Conservation (phyloP, 2,113 vertebrate species). For the Oncorhynchus clarkii region DNA sequence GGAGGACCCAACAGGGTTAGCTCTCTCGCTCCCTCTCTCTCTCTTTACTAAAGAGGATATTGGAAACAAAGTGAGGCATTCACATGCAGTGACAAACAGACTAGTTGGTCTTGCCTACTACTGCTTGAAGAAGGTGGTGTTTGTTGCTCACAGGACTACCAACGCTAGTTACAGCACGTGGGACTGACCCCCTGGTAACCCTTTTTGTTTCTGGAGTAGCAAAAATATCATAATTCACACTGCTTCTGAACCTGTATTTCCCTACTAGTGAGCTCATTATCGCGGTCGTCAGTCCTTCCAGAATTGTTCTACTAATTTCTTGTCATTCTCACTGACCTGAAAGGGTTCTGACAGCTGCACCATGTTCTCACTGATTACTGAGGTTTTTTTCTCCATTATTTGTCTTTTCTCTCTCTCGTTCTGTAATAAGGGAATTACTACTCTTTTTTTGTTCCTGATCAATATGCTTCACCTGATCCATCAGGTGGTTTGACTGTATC, state of each 20-base stretch:
- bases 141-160: too few species aligned
- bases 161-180: too few species aligned
- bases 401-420: neutral
- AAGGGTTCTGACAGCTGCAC: too few species aligned
- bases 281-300: neutral
- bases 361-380: neutral
- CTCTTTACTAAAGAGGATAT: too few species aligned
- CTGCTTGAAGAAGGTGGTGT: too few species aligned
- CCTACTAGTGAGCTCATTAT: conserved; percentile 16
- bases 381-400: neutral
- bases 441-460: neutral
- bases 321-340: too few species aligned
- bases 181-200: neutral
- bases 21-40: too few species aligned
- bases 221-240: too few species aligned
- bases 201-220: conserved; percentile 6
- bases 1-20: too few species aligned
- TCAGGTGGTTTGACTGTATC: neutral
- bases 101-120: too few species aligned
- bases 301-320: neutral
- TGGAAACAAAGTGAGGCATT: too few species aligned
- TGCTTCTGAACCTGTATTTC: neutral
- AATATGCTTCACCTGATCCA: neutral
- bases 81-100: too few species aligned
- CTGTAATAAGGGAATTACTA: neutral